Percentiles rank a stretch among this genome's conserved stretches.
These are phyloP conservation scores for Rhinichthys osculus DNA, from an alignment of 2,797 vertebrate species.

Conservation along the genomic window DNA sequence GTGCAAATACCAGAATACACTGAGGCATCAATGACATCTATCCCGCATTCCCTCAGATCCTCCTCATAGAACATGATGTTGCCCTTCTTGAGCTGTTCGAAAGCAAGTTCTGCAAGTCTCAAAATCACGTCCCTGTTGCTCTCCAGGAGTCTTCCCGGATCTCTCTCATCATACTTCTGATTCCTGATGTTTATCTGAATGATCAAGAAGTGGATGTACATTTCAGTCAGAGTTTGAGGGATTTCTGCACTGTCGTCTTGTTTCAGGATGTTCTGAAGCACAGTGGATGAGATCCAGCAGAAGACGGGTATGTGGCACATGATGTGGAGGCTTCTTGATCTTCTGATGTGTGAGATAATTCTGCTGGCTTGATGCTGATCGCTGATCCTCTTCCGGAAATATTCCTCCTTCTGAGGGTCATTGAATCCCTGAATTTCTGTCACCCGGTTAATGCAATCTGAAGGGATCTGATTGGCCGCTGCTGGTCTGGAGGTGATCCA, in stretches of 20 bases:
- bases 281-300: slow-evolving; percentile 56
- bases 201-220: slow-evolving; percentile 53
- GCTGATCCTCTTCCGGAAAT: slow-evolving; percentile 4
- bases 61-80: slow-evolving; percentile 49
- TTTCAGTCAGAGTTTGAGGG: slow-evolving; percentile 57
- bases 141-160: neutral
- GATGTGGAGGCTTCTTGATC: slow-evolving; percentile 19
- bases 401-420: slow-evolving; percentile 21
- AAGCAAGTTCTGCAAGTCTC: slow-evolving; percentile 47
- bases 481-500: slow-evolving; percentile 21
- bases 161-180: slow-evolving; percentile 12
- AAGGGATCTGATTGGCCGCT: slow-evolving; percentile 10
- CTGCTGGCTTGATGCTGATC: slow-evolving; percentile 15
- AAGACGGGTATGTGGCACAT: slow-evolving; percentile 59
- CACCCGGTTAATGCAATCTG: neutral
- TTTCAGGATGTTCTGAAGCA: slow-evolving; percentile 44
- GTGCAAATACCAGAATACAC: slow-evolving; percentile 50
- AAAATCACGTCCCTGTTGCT: slow-evolving; percentile 20
- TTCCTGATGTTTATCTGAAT: slow-evolving; percentile 42
- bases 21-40: slow-evolving; percentile 24
- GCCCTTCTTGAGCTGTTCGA: slow-evolving; percentile 45
- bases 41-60: slow-evolving; percentile 41
- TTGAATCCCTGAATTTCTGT: slow-evolving; percentile 12
- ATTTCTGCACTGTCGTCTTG: slow-evolving; percentile 1
- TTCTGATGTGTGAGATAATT: slow-evolving; percentile 15